Base-by-base conservation (phyloP, 2,113 vertebrate genomes). In the Echinops telfairi region DNA sequence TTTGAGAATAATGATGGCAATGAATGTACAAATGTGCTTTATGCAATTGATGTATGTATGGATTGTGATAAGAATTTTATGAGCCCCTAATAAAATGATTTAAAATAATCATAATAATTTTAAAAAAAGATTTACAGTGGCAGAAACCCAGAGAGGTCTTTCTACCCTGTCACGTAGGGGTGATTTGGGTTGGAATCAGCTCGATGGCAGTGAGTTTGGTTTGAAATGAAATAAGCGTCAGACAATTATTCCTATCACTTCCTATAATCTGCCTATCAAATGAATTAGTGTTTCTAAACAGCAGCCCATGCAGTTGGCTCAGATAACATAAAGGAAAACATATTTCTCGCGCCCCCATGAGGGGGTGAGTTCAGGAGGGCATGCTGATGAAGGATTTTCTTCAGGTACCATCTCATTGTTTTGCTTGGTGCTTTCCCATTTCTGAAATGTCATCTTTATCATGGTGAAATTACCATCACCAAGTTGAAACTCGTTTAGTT, bases 321-420 rank as follows among this genome's bases (percentile, higher is more conserved):
- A 57, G 15, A 22, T 10, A 83, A 43, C 22, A n/a, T 33, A 38
- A 73, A 20, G 77, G 43, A 38, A 88, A 87, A 75, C 75, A n/a
- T 38, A 33, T 58, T 81, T 11, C 38, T 7, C 76, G 43, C 36
- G 90, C 15, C 12, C 2, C 68, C 76, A 2, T 36, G 71, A 66
- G 70, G 76, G 8, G 17, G 71, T 90, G 78, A 96, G 71, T 62
- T 47, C 20, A 96, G 66, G 85, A 89, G 95, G 89, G 38, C 36
- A 86, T 93, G 75, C 31, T 88, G 88, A 97, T 84, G 70, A 96
- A 96, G 66, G 68, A 3, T 58, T 95, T 89, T 53, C 83, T 89
- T 95, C 92, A 94, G 96, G 95, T 80, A 89, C 64, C 38, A 36
- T 89, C 92, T 87, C 89, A 85, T 12, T 96, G 71, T 36, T 93